Percentiles rank a stretch among this genome's conserved stretches.
Evolutionary conservation across 2,888 invertebrate species (phyloP).

Genomic region (Diplazon laetatorius): DNA sequence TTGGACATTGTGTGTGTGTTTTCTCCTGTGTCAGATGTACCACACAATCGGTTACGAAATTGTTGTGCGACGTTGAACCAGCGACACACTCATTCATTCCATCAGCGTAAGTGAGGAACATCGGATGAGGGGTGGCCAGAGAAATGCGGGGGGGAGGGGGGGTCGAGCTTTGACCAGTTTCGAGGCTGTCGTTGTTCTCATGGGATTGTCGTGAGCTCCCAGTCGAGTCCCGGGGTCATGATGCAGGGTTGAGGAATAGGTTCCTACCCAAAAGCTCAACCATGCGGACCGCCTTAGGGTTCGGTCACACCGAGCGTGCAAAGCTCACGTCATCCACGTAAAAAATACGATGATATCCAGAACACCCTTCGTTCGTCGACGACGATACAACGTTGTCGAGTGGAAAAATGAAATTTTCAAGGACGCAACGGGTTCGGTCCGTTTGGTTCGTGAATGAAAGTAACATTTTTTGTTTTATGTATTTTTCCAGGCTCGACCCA

Average conservation of each 20-base stretch:
- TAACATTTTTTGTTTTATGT: conserved; percentile 34
- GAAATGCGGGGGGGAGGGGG: background rate
- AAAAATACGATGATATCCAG: conserved; percentile 8
- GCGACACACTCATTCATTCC: conserved; percentile 50
- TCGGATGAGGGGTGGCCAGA: too few species aligned
- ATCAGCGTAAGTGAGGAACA: conserved; percentile 64
- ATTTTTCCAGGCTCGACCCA: too few species aligned
- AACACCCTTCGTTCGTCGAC: background rate
- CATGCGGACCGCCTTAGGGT: conserved; percentile 31
- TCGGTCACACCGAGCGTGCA: conserved; percentile 20
- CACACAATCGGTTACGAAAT: conserved; percentile 4
- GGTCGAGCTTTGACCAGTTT: conserved; percentile 4
- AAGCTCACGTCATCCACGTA: conserved; percentile 10
- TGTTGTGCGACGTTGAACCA: conserved; percentile 10
- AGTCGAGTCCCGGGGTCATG: background rate
- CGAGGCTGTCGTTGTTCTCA: conserved; percentile 16
- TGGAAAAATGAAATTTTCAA: conserved; percentile 12
- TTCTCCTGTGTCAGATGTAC: conserved; percentile 7
- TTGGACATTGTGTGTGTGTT: conserved; percentile 5
- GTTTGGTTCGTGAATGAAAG: conserved; percentile 30
- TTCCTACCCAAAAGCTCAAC: conserved; percentile 23
- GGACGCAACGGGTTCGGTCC: conserved; percentile 16
- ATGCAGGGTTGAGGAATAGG: conserved; percentile 2
- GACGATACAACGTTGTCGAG: background rate
- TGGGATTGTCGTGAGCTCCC: conserved; percentile 23